A percentile compares a stretch with the other conserved stretches of the same genome.
These are phyloP conservation scores for Metaphire vulgaris DNA, from an alignment of 1,140 invertebrate species.

Conservation along the genomic window DNA sequence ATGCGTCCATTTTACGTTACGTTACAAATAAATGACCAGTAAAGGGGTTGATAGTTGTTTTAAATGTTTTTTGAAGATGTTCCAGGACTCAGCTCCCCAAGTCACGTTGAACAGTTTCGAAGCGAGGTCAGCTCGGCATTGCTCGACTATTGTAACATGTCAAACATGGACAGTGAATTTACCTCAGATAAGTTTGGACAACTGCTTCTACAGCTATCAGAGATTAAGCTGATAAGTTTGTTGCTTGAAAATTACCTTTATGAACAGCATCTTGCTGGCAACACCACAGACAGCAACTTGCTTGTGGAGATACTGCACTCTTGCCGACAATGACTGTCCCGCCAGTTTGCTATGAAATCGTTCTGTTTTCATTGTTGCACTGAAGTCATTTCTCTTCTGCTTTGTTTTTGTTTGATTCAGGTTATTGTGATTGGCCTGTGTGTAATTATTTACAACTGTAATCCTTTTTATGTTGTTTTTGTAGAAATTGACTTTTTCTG, in stretches of 20 bases:
- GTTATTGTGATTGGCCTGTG: too few relatives aligned
- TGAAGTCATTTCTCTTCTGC: too few relatives aligned
- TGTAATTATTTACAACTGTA: too few relatives aligned
- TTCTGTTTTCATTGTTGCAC: too few relatives aligned
- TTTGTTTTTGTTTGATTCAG: too few relatives aligned
- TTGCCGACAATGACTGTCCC: constrained; percentile 58
- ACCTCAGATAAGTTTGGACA: constrained; percentile 92
- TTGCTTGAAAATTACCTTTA: constrained; percentile 91
- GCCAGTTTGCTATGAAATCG: too few relatives aligned
- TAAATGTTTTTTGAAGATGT: constrained; percentile 45
- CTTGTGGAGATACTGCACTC: constrained; percentile 98
- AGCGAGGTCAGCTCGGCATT: constrained; percentile 48
- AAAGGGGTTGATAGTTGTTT: too few relatives aligned
- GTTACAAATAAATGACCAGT: too few relatives aligned
- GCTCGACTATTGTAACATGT: constrained; percentile 59
- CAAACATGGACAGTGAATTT: constrained; percentile 61
- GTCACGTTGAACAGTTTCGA: constrained; percentile 44
- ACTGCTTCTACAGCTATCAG: constrained; percentile 79
- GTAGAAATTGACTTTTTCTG: too few relatives aligned
- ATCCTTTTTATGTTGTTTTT: too few relatives aligned
- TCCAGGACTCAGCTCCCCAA: constrained; percentile 40
- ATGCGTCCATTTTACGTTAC: too few relatives aligned
- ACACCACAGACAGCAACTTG: constrained; percentile 87
- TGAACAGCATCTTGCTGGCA: constrained; percentile 69
- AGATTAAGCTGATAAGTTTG: constrained; percentile 80